Percentiles rank a stretch among this genome's conserved stretches.
Conservation (phyloP, 2,113 vertebrate species). For the Guaruba guarouba region DNA sequence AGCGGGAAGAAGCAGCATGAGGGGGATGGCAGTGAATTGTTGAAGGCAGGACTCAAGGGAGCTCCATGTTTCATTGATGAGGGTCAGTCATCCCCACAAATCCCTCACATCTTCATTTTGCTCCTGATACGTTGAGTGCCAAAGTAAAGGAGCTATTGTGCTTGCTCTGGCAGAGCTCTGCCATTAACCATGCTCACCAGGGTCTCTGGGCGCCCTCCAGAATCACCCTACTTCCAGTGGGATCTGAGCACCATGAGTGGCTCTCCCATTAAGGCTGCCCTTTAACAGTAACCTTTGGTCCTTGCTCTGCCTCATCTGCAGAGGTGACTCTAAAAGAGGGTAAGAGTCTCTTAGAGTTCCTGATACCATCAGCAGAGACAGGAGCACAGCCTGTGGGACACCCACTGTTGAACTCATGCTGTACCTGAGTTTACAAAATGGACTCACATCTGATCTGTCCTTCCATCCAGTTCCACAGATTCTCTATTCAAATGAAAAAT, state of each 20-base stretch:
- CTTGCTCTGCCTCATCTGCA: not conserved
- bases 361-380: not conserved
- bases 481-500: not conserved
- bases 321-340: not conserved
- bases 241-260: not conserved
- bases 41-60: not conserved
- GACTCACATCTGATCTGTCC: not conserved
- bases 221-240: not conserved
- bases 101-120: not conserved
- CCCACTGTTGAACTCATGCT: not conserved
- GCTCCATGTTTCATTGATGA: not conserved
- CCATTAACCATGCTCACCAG: rapidly evolving
- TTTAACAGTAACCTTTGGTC: not conserved
- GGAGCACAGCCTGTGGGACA: not conserved
- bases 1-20: rapidly evolving
- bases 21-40: not conserved
- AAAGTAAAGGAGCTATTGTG: not conserved
- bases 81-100: not conserved
- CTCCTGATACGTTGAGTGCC: not conserved
- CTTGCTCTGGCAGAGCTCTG: not conserved
- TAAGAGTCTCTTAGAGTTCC: not conserved
- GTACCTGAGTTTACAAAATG: not conserved
- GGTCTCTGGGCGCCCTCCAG: not conserved
- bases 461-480: not conserved
- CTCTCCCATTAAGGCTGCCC: not conserved